Evolutionary conservation across 2,113 vertebrate genomes (phyloP), one percentile per base, ranked within the genome.

Genomic region (Aix galericulata): DNA sequence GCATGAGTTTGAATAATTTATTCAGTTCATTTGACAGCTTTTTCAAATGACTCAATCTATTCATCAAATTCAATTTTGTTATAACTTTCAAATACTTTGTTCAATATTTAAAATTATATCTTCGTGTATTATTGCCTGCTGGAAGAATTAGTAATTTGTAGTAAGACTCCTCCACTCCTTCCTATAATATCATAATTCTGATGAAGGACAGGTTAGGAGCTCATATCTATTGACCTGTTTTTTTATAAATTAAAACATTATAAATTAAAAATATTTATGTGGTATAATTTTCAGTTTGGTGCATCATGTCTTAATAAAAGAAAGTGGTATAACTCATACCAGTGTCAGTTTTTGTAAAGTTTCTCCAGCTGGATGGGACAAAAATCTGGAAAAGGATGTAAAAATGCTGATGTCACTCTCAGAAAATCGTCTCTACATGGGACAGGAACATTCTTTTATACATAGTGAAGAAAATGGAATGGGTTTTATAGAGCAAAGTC

Each of bases 81-180:
- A 72, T 48, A 92, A 89, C 82, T 96, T 96, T 76, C 75, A 92
- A 86, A 86, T 62, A 82, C 76, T 91, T 93, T 63, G 50, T 91
- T 94, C 92, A 93, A 29, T 83, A 91, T 95, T 96, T 96, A 52
- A 95, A 94, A 83, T 94, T 32, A 53, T 50, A 27, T 94, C 79
- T 93, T 86, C 67, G 82, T 87, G 34, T 58, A 82, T 94, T 89
- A 77, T 29, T 93, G 82, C 64, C 63, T 66, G 55, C 72, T 90
- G 60, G 68, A 92, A 75, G 73, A 86, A 72, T 64, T 16, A 55
- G 38, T 83, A 50, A 64, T 83, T 82, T 75, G 48, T 68, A 71
- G 36, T 32, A 78, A 83, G 79, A 36, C 22, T 83, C 52, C 72
- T 95, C 58, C 50, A 38, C 71, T 38, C 42, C 75, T 63, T 73